Percentiles rank a stretch among this genome's conserved stretches.
phyloP scores from a whole-genome alignment of 1,140 invertebrate species.

The Drosophila elegans region DNA sequence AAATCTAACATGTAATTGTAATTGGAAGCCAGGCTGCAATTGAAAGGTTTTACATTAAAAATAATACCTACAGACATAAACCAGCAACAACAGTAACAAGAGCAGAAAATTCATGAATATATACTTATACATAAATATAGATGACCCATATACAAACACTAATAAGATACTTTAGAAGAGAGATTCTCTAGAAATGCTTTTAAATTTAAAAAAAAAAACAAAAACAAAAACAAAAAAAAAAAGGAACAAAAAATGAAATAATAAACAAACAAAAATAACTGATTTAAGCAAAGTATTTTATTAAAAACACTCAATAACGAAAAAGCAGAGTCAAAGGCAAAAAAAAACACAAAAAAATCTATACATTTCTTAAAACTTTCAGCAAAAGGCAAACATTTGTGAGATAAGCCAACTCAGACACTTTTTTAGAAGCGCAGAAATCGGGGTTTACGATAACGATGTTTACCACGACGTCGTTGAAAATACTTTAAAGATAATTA shows the following conservation, averaged over 20 bases:
- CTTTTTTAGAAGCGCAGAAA: constrained; percentile 51
- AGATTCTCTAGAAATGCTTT: constrained; percentile 74
- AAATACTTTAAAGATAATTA: constrained; percentile 66
- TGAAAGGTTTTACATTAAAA: constrained; percentile 77
- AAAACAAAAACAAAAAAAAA: constrained; percentile 7
- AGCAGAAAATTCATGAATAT: constrained; percentile 40
- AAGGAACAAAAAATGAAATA: constrained; percentile 14
- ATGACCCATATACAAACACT: constrained; percentile 59
- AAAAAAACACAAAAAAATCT: constrained; percentile 30
- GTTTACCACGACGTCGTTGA: constrained; percentile 43
- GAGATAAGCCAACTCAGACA: constrained; percentile 55
- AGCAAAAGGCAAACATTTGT: constrained; percentile 49
- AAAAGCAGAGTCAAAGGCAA: constrained; percentile 25
- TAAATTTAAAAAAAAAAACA: constrained; percentile 45
- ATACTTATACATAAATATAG: constrained; percentile 62
- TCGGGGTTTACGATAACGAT: constrained; percentile 29
- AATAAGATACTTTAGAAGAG: constrained; percentile 74
- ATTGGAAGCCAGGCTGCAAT: constrained; percentile 69
- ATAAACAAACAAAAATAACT: constrained; percentile 29
- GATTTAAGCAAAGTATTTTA: constrained; percentile 62
- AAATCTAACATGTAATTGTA: constrained; percentile 49
- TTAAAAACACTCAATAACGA: constrained; percentile 46
- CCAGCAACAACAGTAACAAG: constrained; percentile 27
- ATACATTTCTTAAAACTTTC: constrained; percentile 63
- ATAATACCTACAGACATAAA: constrained; percentile 61